Percentiles rank a stretch among this genome's conserved stretches.
Evolutionary conservation across 2,113 vertebrate genomes (phyloP).

Genomic region (Brienomyrus longianalis): DNA sequence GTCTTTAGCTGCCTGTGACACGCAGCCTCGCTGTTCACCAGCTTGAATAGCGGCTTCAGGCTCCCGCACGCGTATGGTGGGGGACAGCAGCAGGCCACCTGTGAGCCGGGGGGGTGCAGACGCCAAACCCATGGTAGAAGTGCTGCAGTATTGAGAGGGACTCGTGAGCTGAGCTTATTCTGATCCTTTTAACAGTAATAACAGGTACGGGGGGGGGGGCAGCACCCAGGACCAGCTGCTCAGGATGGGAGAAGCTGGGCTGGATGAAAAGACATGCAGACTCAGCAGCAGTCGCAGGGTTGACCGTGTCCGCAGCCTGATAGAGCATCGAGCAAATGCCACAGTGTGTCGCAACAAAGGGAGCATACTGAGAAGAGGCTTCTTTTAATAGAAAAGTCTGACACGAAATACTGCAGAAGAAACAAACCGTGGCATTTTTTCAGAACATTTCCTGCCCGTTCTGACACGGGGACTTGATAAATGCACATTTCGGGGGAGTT

Average conservation of each 20-base stretch:
- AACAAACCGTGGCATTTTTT: slow-evolving; percentile 1
- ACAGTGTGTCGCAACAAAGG: background rate
- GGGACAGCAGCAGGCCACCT: background rate
- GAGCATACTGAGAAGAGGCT: background rate
- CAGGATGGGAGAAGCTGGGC: background rate
- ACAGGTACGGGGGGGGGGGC: background rate
- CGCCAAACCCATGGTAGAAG: background rate
- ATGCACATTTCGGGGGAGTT: background rate
- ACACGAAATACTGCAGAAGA: background rate
- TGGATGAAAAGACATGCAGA: background rate
- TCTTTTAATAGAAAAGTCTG: slow-evolving; percentile 9
- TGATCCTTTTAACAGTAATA: background rate
- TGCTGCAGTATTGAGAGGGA: background rate
- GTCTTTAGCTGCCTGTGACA: background rate
- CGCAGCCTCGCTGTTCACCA: background rate
- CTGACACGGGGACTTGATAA: background rate
- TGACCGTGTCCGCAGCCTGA: background rate
- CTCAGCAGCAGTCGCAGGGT: background rate
- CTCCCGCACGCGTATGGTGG: background rate
- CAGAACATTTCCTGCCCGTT: background rate
- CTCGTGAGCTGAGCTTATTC: background rate
- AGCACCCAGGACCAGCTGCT: background rate
- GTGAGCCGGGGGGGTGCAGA: background rate
- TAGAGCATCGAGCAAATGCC: background rate
- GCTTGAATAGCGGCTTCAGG: background rate